Conservation (phyloP, 1,140 invertebrate species). For the Aphaenogaster ashmeadi region DNA sequence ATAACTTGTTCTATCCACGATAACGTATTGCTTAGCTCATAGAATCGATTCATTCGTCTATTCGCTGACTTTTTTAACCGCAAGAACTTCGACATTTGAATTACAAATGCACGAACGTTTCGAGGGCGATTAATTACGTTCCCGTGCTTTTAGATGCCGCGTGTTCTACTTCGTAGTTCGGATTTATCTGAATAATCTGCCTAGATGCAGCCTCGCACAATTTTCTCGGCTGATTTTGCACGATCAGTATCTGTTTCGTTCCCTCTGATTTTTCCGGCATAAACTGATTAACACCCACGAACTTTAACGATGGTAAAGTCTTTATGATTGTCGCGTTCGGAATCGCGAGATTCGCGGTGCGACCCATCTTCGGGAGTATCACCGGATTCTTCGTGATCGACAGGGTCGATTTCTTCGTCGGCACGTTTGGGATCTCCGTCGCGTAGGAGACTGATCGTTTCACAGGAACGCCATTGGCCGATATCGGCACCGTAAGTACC, state of each 20-base stretch:
- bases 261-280: constrained; percentile 64
- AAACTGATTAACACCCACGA: constrained; percentile 72
- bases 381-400: constrained; percentile 72
- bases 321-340: constrained; percentile 63
- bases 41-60: constrained; percentile 38
- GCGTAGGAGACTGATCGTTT: constrained; percentile 43
- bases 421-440: constrained; percentile 29
- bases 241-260: constrained; percentile 75
- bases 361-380: constrained; percentile 80
- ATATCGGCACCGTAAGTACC: constrained; percentile 31
- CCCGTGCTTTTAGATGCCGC: constrained; percentile 74
- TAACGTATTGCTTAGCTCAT: background rate
- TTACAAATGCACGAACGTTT: background rate
- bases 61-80: background rate
- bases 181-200: constrained; percentile 79
- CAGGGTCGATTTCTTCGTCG: constrained; percentile 55
- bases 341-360: constrained; percentile 57
- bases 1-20: background rate
- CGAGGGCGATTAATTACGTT: constrained; percentile 59
- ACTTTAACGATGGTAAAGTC: constrained; percentile 71
- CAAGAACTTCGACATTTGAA: background rate
- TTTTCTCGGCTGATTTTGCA: constrained; percentile 70
- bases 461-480: constrained; percentile 17
- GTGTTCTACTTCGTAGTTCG: constrained; percentile 77
- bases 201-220: constrained; percentile 56